A percentile compares a stretch with the other conserved stretches of the same genome.
phyloP scores from a whole-genome alignment of 2,888 invertebrate genomes.

The Drosophila neutralis region DNA sequence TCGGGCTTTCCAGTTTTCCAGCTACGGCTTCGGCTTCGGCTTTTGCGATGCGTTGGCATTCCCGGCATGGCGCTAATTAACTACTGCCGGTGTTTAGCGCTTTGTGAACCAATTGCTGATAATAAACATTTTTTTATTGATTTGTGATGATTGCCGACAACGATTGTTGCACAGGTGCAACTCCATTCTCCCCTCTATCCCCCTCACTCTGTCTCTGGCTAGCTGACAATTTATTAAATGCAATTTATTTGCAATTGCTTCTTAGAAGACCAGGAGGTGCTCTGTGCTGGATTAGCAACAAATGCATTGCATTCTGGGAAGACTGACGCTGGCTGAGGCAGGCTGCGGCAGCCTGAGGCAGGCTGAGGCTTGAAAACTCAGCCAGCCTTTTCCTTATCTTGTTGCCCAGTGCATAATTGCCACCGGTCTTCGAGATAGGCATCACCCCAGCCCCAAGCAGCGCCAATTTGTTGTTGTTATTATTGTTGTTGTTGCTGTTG shows the following conservation, averaged over 20 bases:
- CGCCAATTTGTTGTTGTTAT: constrained; percentile 63
- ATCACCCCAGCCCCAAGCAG: constrained; percentile 62
- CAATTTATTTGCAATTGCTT: constrained; percentile 79
- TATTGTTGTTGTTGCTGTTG: neutral
- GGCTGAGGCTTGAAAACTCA: neutral
- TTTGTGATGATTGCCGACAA: constrained; percentile 77
- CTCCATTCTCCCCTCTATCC: constrained; percentile 10
- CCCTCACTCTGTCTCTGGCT: neutral
- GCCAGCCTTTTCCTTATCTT: constrained; percentile 24
- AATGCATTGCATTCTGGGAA: constrained; percentile 67
- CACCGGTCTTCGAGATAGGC: constrained; percentile 81
- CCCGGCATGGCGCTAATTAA: constrained; percentile 84
- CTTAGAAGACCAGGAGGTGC: constrained; percentile 76
- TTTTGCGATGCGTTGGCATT: constrained; percentile 69
- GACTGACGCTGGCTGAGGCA: constrained; percentile 1
- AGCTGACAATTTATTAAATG: constrained; percentile 76
- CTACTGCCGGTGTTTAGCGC: constrained; percentile 82
- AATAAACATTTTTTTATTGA: constrained; percentile 80
- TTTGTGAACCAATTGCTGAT: constrained; percentile 71
- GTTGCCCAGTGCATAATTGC: constrained; percentile 66
- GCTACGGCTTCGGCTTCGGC: constrained; percentile 31
- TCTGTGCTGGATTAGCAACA: constrained; percentile 48
- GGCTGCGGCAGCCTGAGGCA: neutral
- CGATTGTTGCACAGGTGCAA: constrained; percentile 64
- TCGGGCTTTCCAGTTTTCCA: constrained; percentile 35